phyloP scores from a whole-genome alignment of 2,797 vertebrate species.

The Octomys mimax region DNA sequence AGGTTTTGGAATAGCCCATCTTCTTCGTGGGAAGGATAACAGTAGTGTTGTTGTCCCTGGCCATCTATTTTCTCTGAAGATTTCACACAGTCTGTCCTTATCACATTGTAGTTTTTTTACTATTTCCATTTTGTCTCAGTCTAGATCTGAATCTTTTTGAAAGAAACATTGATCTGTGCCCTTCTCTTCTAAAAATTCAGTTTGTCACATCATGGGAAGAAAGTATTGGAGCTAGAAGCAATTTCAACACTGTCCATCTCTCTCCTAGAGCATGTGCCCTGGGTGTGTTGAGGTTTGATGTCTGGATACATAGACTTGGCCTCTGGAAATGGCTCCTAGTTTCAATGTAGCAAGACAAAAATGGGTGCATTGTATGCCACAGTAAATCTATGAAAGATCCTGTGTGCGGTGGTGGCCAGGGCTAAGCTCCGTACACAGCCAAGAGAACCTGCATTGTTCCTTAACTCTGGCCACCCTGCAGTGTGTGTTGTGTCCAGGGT shows the following conservation, averaged over 20 bases:
- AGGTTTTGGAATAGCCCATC: not conserved
- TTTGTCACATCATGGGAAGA: constrained; percentile 32
- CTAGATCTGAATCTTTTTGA: constrained; percentile 68
- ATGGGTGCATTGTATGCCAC: constrained; percentile 27
- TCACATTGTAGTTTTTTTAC: not conserved
- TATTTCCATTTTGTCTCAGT: constrained; percentile 45
- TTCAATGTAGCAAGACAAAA: constrained; percentile 55
- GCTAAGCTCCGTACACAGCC: not conserved
- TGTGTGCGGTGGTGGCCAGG: not conserved
- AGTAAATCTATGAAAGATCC: not conserved
- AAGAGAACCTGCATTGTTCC: constrained; percentile 6
- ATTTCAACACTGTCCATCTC: not conserved
- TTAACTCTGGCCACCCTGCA: constrained; percentile 26
- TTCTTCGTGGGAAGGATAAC: not conserved
- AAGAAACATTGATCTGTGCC: constrained; percentile 50
- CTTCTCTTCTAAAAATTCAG: not conserved
- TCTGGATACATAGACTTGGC: not conserved
- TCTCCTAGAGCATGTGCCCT: not conserved
- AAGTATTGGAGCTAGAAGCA: constrained; percentile 53
- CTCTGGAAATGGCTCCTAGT: constrained; percentile 1
- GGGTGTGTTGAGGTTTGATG: not conserved
- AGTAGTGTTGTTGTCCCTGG: not conserved
- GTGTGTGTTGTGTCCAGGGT: constrained; percentile 6
- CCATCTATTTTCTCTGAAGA: not conserved
- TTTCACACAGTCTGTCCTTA: not conserved